Base-by-base conservation (phyloP, 2,797 vertebrate genomes). In the Zenarchopterus dispar region DNA sequence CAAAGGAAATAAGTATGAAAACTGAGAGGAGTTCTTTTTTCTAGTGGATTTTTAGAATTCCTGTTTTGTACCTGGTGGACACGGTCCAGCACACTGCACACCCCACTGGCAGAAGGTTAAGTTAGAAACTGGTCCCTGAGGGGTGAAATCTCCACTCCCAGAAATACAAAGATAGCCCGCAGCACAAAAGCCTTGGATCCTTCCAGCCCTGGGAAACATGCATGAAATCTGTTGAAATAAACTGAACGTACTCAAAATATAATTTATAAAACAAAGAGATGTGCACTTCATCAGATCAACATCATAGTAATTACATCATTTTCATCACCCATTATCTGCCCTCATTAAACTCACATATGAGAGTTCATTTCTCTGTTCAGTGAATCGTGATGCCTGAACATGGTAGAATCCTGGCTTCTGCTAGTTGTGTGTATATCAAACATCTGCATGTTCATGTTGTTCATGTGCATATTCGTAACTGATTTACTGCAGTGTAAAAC, bases 141-240 rank as follows among this genome's bases (percentile, higher is more conserved):
- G 93, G 2, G 79, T 89, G 51, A 93, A 84, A 56, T 94, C 94
- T 11, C 93, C 88, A 78, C 96, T 96, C 4, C 96, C 95, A 67
- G 94, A 92, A 48, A 94, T 43, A 83, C 96, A 98, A 81, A 97
- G 84, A 67, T 93, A 96, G 3, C 96, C 96, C 18, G 95, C 94
- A 47, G 96, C 93, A 81, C 97, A 98, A 17, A 59, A 67, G 1
- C 95, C 96, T 78, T 92, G 90, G 54, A 97, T 84, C 70, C 67
- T 92, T 1, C 96, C 96, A 0, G 69, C 89, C 87, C 96, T 98
- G 71, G 45, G 73, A 46, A 78, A 67, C 1, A 77, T 9, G 52
- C n/a, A 22, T 19, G n/a, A 8, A 7, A 36, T 49, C 67, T 41
- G 5, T 28, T 23, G 4, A 9, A 61, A 9, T 22, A 52, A 5